phyloP scores from a whole-genome alignment of 2,888 invertebrate species.

The Hirtodrosophila duncani region DNA sequence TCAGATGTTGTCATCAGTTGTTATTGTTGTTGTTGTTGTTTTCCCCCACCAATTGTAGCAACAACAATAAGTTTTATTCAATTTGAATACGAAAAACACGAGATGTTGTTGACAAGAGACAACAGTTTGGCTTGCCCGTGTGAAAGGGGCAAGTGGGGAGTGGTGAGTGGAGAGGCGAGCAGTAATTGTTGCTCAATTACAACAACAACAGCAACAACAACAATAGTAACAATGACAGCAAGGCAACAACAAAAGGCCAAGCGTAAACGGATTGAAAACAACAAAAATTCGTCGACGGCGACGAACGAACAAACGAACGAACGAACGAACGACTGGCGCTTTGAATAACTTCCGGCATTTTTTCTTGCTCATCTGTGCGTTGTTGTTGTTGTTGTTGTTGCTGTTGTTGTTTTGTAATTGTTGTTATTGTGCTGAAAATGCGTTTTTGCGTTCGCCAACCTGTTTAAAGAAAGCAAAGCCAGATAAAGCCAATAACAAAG shows the following conservation, averaged over 20 bases:
- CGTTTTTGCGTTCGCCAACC: no score
- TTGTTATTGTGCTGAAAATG: conserved; percentile 21
- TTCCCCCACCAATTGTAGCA: conserved; percentile 20
- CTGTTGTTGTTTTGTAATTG: conserved; percentile 18
- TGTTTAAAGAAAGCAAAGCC: no score
- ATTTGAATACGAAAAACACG: conserved; percentile 50
- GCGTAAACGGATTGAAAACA: no score
- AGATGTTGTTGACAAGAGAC: conserved; percentile 28
- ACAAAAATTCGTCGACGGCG: no score
- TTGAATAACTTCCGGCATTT: conserved; percentile 62
- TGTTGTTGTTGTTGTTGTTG: no score
- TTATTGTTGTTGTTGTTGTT: no score
- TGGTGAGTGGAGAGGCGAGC: conserved; percentile 25
- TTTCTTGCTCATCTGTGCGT: conserved; percentile 58
- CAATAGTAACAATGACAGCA: no score
- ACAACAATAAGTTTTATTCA: conserved; percentile 17
- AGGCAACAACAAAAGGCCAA: no score
- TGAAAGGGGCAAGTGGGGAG: not conserved
- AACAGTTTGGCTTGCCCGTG: conserved; percentile 40
- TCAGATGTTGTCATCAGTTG: no score
- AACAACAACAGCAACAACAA: conserved; percentile 1
- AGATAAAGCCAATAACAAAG: no score
- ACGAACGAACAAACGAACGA: no score
- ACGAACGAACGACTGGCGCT: conserved; percentile 11
- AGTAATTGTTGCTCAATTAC: conserved; percentile 7